Evolutionary conservation across 2,113 vertebrate species (phyloP), one percentile per base, ranked within the genome.

Genomic region (Mandrillus leucophaeus): DNA sequence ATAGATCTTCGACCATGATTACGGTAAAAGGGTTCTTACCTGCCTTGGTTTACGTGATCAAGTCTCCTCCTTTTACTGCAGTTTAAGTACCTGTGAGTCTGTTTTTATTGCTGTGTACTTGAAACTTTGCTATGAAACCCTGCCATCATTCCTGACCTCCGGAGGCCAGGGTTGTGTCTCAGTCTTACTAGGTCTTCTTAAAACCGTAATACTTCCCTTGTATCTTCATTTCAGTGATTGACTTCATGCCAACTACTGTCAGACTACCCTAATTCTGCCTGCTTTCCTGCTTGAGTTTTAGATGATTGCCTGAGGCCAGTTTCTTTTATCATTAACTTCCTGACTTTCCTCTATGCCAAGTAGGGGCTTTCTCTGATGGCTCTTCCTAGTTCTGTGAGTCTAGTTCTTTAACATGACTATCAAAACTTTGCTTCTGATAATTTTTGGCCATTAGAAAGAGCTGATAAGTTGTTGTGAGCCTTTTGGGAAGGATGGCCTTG

Each of bases 301-400:
- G 81, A 78, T 20, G 6, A 81, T 38, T 70, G 70, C 76, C 75
- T 52, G 43, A 93, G 64, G 76, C 25, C 85, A 25, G 25, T 52
- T 96, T 91, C 30, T 83, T 95, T 95, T 55, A 23, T 79, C 30
- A 82, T 86, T 79, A 95, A 92, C 16, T 89, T 87, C 45, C 25
- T 90, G 16, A 78, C 48, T 89, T 79, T 96, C 38, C 16, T 95
- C 45, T 86, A 16, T 86, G 2, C 11, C 3, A 92, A 5, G 2
- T 38, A 72, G 48, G 8, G 35, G 38, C 32, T 59, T 96, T 91
- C 52, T 93, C 57, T 61, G 25, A 70, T 55, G 55, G 7, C 8
- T 72, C 6, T 75, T 57, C 50, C 64, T 84, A 84, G 2, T 80
- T 68, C 55, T 84, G 13, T 83, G 87, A 80, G 43, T 72, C 4